phyloP scores from a whole-genome alignment of 2,888 invertebrate genomes.

The Acleris cristana region DNA sequence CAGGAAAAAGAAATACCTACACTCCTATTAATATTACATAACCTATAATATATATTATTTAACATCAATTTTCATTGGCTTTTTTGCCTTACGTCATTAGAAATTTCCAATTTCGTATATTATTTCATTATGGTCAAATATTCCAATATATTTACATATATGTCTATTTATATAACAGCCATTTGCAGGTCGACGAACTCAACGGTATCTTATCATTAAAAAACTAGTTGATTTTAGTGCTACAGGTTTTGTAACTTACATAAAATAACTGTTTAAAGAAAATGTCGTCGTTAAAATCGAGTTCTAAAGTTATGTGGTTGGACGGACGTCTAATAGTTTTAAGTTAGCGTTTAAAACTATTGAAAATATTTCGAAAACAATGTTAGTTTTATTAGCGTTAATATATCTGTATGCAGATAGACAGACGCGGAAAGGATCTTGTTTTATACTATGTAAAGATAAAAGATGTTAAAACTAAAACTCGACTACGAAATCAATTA shows the following conservation, averaged over 20 bases:
- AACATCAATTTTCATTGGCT: neutral
- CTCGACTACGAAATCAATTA: too few relatives aligned
- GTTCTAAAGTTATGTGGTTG: neutral
- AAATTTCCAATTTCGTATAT: neutral
- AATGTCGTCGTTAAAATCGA: neutral
- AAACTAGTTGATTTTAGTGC: conserved; percentile 18
- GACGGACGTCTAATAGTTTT: neutral
- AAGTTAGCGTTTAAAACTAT: neutral
- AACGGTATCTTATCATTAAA: conserved; percentile 27
- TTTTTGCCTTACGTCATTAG: neutral
- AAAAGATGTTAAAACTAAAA: too few relatives aligned
- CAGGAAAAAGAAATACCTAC: too few relatives aligned
- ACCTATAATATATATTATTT: neutral
- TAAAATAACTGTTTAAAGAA: conserved; percentile 25
- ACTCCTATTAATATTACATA: neutral
- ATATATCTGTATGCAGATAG: too few relatives aligned
- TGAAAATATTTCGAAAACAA: neutral
- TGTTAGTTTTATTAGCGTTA: too few relatives aligned
- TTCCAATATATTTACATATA: conserved; percentile 11
- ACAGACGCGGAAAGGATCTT: too few relatives aligned
- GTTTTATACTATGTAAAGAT: too few relatives aligned
- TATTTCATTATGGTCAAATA: neutral
- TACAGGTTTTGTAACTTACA: conserved; percentile 22
- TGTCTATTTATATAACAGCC: conserved; percentile 22
- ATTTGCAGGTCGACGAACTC: conserved; percentile 23